Evolutionary conservation across 2,113 vertebrate genomes (phyloP), one percentile per base, ranked within the genome.

Genomic region (Anarhynchus alexandrinus): DNA sequence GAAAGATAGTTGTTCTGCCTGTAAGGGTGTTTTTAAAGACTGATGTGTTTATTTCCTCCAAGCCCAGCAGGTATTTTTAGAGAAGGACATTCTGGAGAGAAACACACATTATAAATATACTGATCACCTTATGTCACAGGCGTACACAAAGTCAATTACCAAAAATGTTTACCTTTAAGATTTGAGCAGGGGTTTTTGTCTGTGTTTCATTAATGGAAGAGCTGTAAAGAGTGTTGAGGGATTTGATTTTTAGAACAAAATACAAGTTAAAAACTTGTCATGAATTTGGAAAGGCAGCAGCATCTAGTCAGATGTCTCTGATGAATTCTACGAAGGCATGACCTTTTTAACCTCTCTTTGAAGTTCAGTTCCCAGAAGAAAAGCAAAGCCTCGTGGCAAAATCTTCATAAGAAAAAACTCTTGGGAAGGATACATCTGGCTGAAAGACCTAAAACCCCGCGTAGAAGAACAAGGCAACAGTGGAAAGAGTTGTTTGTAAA

Each of bases 371-470:
- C 27, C 82, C 3, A 13, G 77, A 43, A 87, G 47, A 91, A 74
- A 40, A 76, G 59, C 17, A 79, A 86, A 95, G 10, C 8, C n/a
- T 89, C 15, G 38, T 12, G 11, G 61, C 72, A 64, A 18, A 82
- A 83, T 71, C 18, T 80, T 82, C 45, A 59, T 82, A 94, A 83
- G 51, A 81, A 82, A 96, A 72, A 96, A 88, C 74, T 89, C 86
- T 80, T 83, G 51, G 18, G 87, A 93, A 95, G 64, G 78, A 51
- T 15, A 22, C 43, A 74, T 57, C 25, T 91, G 66, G 34, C 20
- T 90, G 65, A 70, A 78, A 94, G 66, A 85, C n/a, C 54, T 73
- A 91, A 88, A 86, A 70, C 12, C 29, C 30, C 81, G 57, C 2
- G 11, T 81, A 65, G 52, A 87, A 85, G 54, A 79, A 80, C 12